These are phyloP conservation scores for Petrocephalus sullivani DNA, from an alignment of 2,797 vertebrate species.

Conservation along the genomic window DNA sequence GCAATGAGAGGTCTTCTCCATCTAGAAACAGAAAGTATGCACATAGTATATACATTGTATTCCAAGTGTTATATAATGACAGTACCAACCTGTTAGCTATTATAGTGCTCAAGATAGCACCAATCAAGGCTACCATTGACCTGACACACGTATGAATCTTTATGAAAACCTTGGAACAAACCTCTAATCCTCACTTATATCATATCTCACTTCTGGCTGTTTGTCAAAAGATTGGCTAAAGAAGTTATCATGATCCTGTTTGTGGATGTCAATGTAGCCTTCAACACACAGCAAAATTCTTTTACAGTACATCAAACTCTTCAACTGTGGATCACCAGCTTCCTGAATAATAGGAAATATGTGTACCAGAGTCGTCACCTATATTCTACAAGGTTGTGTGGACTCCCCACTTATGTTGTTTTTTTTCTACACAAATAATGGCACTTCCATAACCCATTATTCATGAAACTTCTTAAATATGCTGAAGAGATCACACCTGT, in stretches of 20 bases:
- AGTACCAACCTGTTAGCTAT: background rate
- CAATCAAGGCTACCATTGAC: background rate
- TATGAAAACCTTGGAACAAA: background rate
- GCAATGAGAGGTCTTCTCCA: slow-evolving; percentile 75
- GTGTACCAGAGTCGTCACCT: background rate
- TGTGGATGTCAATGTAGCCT: background rate
- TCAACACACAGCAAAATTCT: background rate
- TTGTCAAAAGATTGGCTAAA: background rate
- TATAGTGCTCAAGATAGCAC: background rate
- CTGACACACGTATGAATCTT: background rate
- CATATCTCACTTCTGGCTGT: background rate
- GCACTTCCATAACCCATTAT: background rate
- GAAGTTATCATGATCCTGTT: background rate
- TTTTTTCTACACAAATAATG: background rate
- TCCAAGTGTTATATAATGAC: background rate
- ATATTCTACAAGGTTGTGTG: background rate
- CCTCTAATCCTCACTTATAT: background rate
- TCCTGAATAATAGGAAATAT: background rate
- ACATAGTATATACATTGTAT: background rate
- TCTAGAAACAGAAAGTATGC: slow-evolving; percentile 50
- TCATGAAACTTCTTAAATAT: background rate
- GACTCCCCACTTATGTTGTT: background rate
- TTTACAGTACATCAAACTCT: background rate
- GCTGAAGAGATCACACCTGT: background rate
- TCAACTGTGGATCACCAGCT: background rate